A percentile compares a stretch with the other conserved stretches of the same genome.
These are phyloP conservation scores for Acipenser ruthenus DNA, from an alignment of 2,797 vertebrate genomes.

Conservation along the genomic window DNA sequence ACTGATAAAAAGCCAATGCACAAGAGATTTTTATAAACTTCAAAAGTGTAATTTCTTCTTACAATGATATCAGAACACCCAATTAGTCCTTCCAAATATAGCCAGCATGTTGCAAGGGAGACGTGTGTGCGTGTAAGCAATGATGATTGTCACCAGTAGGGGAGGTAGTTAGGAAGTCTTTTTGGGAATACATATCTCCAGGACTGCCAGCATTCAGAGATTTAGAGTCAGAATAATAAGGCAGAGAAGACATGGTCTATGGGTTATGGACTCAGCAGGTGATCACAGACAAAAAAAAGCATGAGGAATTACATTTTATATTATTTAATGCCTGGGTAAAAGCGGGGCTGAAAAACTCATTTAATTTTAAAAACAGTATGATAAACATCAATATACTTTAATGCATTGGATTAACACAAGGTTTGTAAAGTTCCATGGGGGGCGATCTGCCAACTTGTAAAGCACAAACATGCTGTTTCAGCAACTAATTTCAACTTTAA, in stretches of 20 bases:
- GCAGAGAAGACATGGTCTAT: slow-evolving; percentile 55
- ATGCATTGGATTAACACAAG: no score
- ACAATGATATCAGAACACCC: slow-evolving; percentile 64
- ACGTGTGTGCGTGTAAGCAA: slow-evolving; percentile 47
- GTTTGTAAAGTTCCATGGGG: no score
- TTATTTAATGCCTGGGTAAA: neutral
- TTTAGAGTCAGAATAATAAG: slow-evolving; percentile 60
- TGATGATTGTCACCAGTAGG: slow-evolving; percentile 52
- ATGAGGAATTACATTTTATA: slow-evolving; percentile 15
- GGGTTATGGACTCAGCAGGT: slow-evolving; percentile 62
- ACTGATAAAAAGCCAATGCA: slow-evolving; percentile 55
- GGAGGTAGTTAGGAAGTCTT: slow-evolving; percentile 56
- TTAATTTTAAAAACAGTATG: no score
- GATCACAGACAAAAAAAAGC: slow-evolving; percentile 40
- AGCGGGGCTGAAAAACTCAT: no score
- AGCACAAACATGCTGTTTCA: no score
- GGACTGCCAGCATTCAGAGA: slow-evolving; percentile 50
- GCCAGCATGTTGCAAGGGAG: slow-evolving; percentile 39
- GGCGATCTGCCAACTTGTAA: no score
- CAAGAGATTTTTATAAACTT: slow-evolving; percentile 62
- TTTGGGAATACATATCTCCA: slow-evolving; percentile 53
- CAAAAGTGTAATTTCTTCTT: slow-evolving; percentile 60
- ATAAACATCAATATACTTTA: no score
- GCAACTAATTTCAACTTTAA: no score
- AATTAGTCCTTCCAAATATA: slow-evolving; percentile 79